Evolutionary conservation across 2,888 invertebrate genomes (phyloP), one percentile per base, ranked within the genome.

Genomic region (Drosophila fungiperda): DNA sequence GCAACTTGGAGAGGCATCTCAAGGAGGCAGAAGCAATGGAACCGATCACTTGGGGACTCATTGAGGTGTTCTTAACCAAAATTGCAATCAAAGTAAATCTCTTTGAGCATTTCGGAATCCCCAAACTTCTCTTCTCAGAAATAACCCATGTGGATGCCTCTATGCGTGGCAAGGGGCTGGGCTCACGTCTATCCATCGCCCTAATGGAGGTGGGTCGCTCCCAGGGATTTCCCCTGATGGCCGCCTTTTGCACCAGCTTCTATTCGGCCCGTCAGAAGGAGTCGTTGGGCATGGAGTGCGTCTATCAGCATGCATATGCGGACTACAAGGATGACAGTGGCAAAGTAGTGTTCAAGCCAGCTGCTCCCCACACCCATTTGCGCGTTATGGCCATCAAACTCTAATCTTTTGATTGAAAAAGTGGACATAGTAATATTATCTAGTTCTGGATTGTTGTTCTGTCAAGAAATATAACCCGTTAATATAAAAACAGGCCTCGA

Each of bases 211-310:
- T 83, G 17, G 89, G 81, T 0, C 80, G 76, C 8, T 52, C 68
- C n/a, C 68, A 84, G 48, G 84, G 83, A 0, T 86, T 75, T 36
- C 77, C 80, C 5, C 15, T 87, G 3, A 80, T 85, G 49, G 32
- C 71, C 1, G 82, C 79, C 38, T 86, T 85, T 63, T 91, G 89
- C 66, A 72, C 89, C 4, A 91, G 90, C 70, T 75, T 76, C n/a
- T 91, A 83, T 61, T 89, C 91, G 15, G 86, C 83, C 0, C 78
- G 84, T 1, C 78, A 91, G 9, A 88, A 89, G 40, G 71, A 89
- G 60, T 71, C 76, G 5, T 52, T 90, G 42, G 80, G 80, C 17
- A 91, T 91, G 91, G 73, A 84, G n/a, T 79, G 80, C 20, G 60
- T 86, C 8, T 72, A 82, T 49, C 48, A 66, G 0, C 33, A 62